These are phyloP conservation scores for Oreotrochilus melanogaster DNA, from an alignment of 2,113 vertebrate species.

Conservation along the genomic window DNA sequence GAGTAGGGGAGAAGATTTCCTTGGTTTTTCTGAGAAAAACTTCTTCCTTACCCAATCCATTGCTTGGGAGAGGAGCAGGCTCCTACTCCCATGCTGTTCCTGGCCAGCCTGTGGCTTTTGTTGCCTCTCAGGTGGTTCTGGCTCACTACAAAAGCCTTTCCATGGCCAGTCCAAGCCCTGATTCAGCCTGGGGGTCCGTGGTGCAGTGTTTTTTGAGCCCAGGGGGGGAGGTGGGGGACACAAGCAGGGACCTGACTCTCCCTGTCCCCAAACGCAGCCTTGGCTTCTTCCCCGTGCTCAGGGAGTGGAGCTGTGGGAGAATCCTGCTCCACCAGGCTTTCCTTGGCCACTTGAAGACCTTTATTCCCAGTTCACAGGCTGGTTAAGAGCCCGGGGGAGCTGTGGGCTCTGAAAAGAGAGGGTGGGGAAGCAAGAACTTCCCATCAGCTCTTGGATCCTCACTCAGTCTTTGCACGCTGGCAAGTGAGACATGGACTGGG, in stretches of 20 bases:
- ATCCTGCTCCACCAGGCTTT: neutral
- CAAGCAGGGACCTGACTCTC: neutral
- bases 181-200: rapidly evolving
- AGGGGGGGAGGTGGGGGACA: too few relatives aligned
- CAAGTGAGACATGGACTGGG: neutral
- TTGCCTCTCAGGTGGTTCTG: neutral
- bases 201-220: rapidly evolving
- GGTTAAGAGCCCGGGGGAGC: neutral
- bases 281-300: rapidly evolving
- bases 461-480: rapidly evolving
- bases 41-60: rapidly evolving
- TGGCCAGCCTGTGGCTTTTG: rapidly evolving
- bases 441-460: neutral
- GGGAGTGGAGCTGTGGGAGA: neutral
- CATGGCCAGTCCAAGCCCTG: neutral
- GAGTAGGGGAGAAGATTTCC: rapidly evolving
- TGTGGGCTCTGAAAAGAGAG: neutral
- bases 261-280: rapidly evolving
- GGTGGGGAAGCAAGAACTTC: rapidly evolving
- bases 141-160: neutral
- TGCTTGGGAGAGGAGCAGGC: rapidly evolving
- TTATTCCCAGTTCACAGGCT: neutral
- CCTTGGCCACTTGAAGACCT: neutral
- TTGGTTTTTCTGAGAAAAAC: neutral
- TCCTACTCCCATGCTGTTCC: rapidly evolving